phyloP scores from a whole-genome alignment of 1,140 invertebrate genomes.

The Ceratina japonica region DNA sequence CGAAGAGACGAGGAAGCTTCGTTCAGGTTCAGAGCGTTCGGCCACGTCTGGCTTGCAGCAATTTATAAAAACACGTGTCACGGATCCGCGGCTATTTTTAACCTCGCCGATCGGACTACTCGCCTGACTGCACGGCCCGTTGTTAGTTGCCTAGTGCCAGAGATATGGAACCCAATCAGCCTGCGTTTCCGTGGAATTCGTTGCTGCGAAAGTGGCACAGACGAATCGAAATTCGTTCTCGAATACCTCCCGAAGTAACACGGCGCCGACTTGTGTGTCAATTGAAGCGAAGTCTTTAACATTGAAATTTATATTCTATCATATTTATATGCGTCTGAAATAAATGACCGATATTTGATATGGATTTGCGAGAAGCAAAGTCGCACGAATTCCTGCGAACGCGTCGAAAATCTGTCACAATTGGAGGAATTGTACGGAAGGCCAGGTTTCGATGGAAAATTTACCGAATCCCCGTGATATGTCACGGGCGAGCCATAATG shows the following conservation, averaged over 20 bases:
- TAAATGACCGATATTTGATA: too few species aligned
- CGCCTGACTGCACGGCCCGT: conserved; percentile 5
- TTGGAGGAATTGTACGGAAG: not conserved
- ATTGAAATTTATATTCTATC: too few species aligned
- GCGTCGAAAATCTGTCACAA: not conserved
- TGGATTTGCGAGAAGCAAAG: too few species aligned
- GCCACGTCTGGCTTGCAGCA: not conserved
- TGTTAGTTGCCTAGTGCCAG: conserved; percentile 3
- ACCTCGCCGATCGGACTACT: not conserved
- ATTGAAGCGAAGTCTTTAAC: too few species aligned
- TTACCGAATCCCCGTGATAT: not conserved
- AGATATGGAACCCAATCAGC: not conserved
- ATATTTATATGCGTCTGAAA: too few species aligned
- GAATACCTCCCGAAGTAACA: not conserved
- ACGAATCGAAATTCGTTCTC: not conserved
- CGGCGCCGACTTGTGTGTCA: too few species aligned
- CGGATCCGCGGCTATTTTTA: conserved; percentile 38
- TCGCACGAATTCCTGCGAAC: too few species aligned
- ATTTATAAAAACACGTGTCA: conserved; percentile 32
- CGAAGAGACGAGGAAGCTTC: conserved; percentile 13
- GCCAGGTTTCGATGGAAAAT: not conserved
- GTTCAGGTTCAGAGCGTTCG: not conserved
- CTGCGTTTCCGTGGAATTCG: conserved; percentile 10
- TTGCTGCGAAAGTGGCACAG: not conserved
- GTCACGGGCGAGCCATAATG: not conserved